phyloP scores from a whole-genome alignment of 2,113 vertebrate genomes.

The Eulemur macaco region DNA sequence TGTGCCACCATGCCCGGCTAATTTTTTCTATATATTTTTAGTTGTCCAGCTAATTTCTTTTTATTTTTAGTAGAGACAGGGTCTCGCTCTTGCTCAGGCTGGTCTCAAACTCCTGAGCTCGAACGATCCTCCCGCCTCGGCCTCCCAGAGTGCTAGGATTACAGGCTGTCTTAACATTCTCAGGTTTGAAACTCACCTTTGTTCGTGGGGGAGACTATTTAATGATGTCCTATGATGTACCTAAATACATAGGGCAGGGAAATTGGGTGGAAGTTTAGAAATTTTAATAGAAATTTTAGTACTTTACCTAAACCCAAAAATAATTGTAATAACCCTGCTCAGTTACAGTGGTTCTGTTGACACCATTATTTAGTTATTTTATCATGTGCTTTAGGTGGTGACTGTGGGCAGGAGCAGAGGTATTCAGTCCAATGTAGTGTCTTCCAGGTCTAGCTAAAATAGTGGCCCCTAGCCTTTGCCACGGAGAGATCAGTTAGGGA shows the following conservation, averaged over 20 bases:
- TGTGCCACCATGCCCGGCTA: too few species aligned
- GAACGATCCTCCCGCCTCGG: too few species aligned
- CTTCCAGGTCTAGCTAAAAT: background rate
- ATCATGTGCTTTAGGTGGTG: background rate
- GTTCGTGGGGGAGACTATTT: background rate
- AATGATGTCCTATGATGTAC: background rate
- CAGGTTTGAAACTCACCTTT: background rate
- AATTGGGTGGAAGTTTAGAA: background rate
- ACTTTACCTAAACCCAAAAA: background rate
- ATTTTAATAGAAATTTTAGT: constrained; percentile 22
- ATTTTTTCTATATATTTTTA: too few species aligned
- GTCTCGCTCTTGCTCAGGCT: too few species aligned
- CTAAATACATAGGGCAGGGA: background rate
- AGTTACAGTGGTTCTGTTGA: background rate
- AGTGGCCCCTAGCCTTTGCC: background rate
- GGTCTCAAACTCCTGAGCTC: too few species aligned
- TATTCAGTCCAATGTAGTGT: background rate
- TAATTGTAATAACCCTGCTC: background rate
- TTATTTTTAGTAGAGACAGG: too few species aligned
- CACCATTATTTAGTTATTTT: background rate
- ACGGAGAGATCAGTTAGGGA: background rate
- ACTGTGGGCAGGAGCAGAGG: background rate
- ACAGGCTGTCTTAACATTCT: background rate
- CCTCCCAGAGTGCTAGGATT: too few species aligned
- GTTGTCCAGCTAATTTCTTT: too few species aligned